phyloP scores from a whole-genome alignment of 2,113 vertebrate species.

The Engraulis encrasicolus region DNA sequence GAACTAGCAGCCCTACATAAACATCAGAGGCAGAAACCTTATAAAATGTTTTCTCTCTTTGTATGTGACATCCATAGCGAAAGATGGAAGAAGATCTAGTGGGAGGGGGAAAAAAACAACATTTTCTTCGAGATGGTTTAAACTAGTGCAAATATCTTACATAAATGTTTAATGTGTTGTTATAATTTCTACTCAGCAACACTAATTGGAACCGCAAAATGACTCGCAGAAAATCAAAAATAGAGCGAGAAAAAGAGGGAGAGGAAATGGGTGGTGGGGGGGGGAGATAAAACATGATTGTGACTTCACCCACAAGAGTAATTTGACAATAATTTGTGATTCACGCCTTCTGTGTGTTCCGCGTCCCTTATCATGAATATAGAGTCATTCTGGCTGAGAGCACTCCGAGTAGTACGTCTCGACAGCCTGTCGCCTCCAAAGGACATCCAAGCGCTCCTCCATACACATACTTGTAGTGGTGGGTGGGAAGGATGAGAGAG shows the following conservation, averaged over 20 bases:
- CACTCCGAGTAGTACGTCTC: neutral
- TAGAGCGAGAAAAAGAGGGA: neutral
- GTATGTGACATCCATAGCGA: conserved; percentile 65
- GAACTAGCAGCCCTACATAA: conserved; percentile 53
- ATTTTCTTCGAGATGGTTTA: conserved; percentile 66
- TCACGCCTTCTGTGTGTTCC: conserved; percentile 64
- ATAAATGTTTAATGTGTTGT: conserved; percentile 76
- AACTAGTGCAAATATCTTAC: conserved; percentile 77
- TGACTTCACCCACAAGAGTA: conserved; percentile 73
- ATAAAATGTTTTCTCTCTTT: conserved; percentile 65
- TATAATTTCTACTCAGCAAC: conserved; percentile 69
- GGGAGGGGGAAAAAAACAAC: conserved; percentile 71
- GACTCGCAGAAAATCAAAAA: conserved; percentile 61
- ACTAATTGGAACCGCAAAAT: conserved; percentile 75
- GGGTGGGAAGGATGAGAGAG: neutral
- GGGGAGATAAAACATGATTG: conserved; percentile 32
- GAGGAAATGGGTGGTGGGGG: too few species aligned
- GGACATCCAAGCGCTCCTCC: neutral
- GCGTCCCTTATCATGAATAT: conserved; percentile 41
- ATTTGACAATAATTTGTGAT: conserved; percentile 72
- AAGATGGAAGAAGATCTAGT: conserved; percentile 61
- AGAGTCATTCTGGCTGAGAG: conserved; percentile 32
- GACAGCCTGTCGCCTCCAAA: neutral
- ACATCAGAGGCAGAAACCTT: conserved; percentile 58
- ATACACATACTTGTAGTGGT: neutral